phyloP scores from a whole-genome alignment of 2,113 vertebrate genomes.

The Tupaia chinensis region DNA sequence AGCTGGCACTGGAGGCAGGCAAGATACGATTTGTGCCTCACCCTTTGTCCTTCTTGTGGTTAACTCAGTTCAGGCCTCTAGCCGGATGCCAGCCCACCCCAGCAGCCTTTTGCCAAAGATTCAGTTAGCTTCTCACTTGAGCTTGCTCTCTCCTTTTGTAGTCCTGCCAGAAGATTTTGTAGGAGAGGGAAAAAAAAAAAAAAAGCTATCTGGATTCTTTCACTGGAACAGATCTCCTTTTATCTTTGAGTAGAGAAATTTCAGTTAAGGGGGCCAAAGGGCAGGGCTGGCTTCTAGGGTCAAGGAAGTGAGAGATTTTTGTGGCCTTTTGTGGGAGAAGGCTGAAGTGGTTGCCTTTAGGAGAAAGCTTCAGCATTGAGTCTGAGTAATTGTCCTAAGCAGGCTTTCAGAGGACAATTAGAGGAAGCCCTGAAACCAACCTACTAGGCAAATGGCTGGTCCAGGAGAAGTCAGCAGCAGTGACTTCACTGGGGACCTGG shows the following conservation, averaged over 20 bases:
- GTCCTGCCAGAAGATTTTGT: background rate
- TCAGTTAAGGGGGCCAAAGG: background rate
- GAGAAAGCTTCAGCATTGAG: background rate
- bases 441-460: background rate
- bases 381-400: background rate
- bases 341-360: background rate
- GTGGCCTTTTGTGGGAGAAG: background rate
- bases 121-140: background rate
- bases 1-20: background rate
- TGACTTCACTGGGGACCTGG: background rate
- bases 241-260: background rate
- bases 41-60: background rate
- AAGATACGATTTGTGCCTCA: background rate
- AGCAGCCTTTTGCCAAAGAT: background rate
- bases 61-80: rapidly evolving
- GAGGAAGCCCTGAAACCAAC: background rate
- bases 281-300: background rate
- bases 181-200: background rate
- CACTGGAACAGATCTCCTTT: background rate
- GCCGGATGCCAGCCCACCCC: background rate
- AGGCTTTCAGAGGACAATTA: background rate
- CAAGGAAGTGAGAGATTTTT: background rate
- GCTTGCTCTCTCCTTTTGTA: background rate
- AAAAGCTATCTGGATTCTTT: background rate
- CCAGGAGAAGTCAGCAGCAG: background rate